Percentiles rank a stretch among this genome's conserved stretches.
These are phyloP conservation scores for Notamacropus eugenii DNA, from an alignment of 2,797 vertebrate species.

Conservation along the genomic window DNA sequence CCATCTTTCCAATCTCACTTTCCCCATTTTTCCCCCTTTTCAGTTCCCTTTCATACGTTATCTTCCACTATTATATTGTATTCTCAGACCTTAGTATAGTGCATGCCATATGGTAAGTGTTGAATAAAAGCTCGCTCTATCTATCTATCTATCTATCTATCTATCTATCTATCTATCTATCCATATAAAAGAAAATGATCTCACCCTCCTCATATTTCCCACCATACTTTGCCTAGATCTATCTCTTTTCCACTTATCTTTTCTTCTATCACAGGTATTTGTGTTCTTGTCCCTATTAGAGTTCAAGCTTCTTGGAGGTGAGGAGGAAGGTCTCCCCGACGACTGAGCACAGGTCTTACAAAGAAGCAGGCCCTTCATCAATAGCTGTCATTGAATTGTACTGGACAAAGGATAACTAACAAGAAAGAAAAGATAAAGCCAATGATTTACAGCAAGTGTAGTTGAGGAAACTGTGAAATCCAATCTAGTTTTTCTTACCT, in stretches of 20 bases:
- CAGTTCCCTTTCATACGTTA: no score
- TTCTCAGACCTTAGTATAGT: not conserved
- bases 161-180: not conserved
- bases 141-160: no score
- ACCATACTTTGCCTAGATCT: not conserved
- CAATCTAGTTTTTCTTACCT: rapidly evolving
- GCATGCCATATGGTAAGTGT: not conserved
- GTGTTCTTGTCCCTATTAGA: not conserved
- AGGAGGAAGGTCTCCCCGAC: not conserved
- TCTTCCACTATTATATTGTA: not conserved
- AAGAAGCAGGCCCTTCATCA: not conserved
- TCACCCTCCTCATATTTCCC: not conserved
- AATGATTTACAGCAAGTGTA: not conserved
- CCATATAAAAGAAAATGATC: not conserved
- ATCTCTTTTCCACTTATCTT: not conserved
- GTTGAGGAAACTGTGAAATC: not conserved
- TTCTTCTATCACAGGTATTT: not conserved
- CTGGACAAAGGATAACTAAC: not conserved
- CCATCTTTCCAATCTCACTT: not conserved
- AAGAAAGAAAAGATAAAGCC: not conserved
- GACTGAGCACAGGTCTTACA: not conserved
- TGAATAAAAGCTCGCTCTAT: not conserved
- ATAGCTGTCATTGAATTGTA: not conserved
- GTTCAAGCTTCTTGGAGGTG: not conserved
- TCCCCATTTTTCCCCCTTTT: not conserved